Conservation (phyloP, 2,797 vertebrate genomes). For the Kryptolebias ocellatus region DNA sequence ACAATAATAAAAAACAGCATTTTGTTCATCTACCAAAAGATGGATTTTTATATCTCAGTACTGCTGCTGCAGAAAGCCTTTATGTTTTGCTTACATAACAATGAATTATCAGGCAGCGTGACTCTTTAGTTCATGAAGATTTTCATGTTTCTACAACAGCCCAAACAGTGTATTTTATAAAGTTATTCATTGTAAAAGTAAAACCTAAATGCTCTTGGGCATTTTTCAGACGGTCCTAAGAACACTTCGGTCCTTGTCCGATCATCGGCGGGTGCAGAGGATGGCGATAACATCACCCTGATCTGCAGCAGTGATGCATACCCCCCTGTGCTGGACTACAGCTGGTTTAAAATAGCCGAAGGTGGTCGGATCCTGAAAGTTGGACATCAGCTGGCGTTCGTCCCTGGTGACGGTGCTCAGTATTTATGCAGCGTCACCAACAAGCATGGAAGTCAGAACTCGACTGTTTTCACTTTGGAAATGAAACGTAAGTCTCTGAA, state of each 20-base stretch:
- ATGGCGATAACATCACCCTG: constrained; percentile 16
- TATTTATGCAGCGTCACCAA: constrained; percentile 48
- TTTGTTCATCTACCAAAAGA: too few species aligned
- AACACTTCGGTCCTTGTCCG: constrained; percentile 40
- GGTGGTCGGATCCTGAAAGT: neutral
- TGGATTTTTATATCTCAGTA: too few species aligned
- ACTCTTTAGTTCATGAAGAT: too few species aligned
- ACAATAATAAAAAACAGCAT: too few species aligned
- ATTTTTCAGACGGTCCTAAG: constrained; percentile 46
- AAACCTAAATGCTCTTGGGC: neutral
- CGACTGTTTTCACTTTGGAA: constrained; percentile 28
- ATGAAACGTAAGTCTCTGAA: constrained; percentile 2
- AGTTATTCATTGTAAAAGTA: too few species aligned
- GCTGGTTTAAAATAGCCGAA: constrained; percentile 46
- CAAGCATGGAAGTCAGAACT: constrained; percentile 52
- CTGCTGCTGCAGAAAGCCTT: too few species aligned
- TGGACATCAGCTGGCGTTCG: constrained; percentile 8
- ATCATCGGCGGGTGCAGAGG: neutral
- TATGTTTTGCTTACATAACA: too few species aligned
- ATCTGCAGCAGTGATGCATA: constrained; percentile 54
- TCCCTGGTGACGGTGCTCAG: neutral
- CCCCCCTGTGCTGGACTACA: constrained; percentile 47
- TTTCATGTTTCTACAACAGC: too few species aligned
- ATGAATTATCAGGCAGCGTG: too few species aligned
- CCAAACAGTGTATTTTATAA: too few species aligned